These are phyloP conservation scores for Phenganax subtilis DNA, from an alignment of 92 coral and sea anemone genomes.

Conservation along the genomic window DNA sequence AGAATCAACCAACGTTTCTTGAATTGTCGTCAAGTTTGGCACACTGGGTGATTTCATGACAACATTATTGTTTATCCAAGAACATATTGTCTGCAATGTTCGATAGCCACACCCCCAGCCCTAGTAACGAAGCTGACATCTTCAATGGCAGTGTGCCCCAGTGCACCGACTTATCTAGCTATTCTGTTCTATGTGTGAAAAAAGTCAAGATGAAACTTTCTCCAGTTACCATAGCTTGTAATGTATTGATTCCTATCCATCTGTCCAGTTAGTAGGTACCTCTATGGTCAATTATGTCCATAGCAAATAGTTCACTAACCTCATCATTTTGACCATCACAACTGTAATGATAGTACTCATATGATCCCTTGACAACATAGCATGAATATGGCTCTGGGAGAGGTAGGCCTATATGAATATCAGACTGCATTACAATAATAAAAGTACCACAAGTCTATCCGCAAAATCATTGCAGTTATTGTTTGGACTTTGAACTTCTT, in stretches of 20 bases:
- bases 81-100: slow-evolving; percentile 87
- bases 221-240: no score
- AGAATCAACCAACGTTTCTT: slow-evolving; percentile 62
- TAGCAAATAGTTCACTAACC: slow-evolving; percentile 36
- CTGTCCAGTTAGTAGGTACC: no score
- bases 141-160: no score
- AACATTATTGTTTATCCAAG: slow-evolving; percentile 63
- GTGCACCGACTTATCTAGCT: no score
- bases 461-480: no score
- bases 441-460: no score
- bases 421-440: slow-evolving; percentile 4
- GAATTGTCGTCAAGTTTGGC: slow-evolving; percentile 68
- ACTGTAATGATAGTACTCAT: slow-evolving; percentile 73
- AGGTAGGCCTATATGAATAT: slow-evolving; percentile 62
- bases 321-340: slow-evolving; percentile 78
- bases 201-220: no score
- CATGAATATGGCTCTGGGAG: slow-evolving; percentile 49
- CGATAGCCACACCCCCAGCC: slow-evolving; percentile 99
- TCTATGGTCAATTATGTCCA: neutral
- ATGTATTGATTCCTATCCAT: no score
- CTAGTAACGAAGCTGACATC: slow-evolving; percentile 21
- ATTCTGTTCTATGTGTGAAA: no score
- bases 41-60: slow-evolving; percentile 25
- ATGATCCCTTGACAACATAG: slow-evolving; percentile 65
- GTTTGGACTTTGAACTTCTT: no score